phyloP scores from a whole-genome alignment of 2,888 invertebrate species.

The Monochamus alternatus region DNA sequence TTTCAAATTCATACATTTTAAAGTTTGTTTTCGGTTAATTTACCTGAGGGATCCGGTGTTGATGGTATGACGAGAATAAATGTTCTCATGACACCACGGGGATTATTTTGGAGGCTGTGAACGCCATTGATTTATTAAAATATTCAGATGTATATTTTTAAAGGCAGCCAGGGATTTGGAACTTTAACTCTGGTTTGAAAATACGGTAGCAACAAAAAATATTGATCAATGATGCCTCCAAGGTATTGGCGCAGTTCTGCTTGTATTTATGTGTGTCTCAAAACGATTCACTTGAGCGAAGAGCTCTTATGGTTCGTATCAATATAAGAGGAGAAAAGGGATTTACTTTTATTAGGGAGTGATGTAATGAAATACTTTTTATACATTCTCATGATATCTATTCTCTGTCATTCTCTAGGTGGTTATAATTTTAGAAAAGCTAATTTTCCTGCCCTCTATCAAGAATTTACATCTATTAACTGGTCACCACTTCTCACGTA shows the following conservation, averaged over 20 bases:
- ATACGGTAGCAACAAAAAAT: not conserved
- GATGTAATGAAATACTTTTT: too few species aligned
- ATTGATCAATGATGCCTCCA: not conserved
- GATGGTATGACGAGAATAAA: constrained; percentile 15
- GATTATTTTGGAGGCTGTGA: not conserved
- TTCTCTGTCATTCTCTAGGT: too few species aligned
- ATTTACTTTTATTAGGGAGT: too few species aligned
- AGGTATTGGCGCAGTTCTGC: not conserved
- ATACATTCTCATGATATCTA: too few species aligned
- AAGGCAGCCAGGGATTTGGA: not conserved
- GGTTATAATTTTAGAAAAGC: too few species aligned
- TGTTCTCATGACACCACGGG: constrained; percentile 7
- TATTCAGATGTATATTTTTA: not conserved
- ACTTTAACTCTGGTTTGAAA: not conserved
- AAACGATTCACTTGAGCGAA: not conserved
- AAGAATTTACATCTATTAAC: too few species aligned
- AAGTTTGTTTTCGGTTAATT: constrained; percentile 13
- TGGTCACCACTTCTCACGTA: too few species aligned
- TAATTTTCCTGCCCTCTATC: too few species aligned
- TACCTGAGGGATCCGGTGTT: constrained; percentile 8
- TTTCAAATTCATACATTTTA: constrained; percentile 20
- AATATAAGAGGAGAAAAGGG: too few species aligned
- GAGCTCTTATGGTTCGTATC: not conserved
- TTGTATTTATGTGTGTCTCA: not conserved
- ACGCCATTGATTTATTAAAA: constrained; percentile 2